Base-by-base conservation (phyloP, 2,888 invertebrate species). In the Melanotus villosus region DNA sequence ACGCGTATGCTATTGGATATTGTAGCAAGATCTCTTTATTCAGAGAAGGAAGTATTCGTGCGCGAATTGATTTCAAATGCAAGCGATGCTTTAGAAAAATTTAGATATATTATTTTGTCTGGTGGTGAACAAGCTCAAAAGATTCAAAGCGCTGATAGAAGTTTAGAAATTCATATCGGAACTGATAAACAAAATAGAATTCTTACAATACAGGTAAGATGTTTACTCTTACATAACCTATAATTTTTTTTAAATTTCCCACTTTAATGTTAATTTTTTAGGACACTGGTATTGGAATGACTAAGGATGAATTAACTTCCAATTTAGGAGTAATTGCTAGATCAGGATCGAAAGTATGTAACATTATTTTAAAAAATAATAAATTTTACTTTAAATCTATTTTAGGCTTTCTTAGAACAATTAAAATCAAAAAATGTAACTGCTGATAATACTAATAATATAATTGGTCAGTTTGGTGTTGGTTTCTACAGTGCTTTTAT, bases 401-500 rank as follows among this genome's bases (percentile, higher is more conserved):
- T 69, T 9, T 74, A 91, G 90, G 93, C 94, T 14, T 98, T 97
- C 80, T 85, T 98, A 73, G 93, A 97, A 81, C 90, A 96, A 83
- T 85, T 97, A 21, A 92, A 94, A 81, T 88, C 90, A 56, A 89
- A 91, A 77, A 78, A 81, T 65, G 87, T 89, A 41, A 84, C 87
- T 2, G 86, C 88, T 1, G 90, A 90, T 9, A 90, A 89, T 74
- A 84, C 90, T 0, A 92, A 90, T 54, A 91, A 93, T 72, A 96
- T 98, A 59, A 97, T 98, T 82, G 97, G 98, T 2, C 98, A 99
- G 84, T 99, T 99, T 87, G 99, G 98, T 75, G 99, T 99, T 14
- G 99, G 98, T 0, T 99, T 99, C 84, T 99, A 99, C 84, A 98
- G 98, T 10, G 92, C 94, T 0, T 99, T 99, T 83, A 98, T 99